Percentiles rank a stretch among this genome's conserved stretches.
phyloP scores from a whole-genome alignment of 2,113 vertebrate genomes.

The Rhinolophus ferrumequinum region DNA sequence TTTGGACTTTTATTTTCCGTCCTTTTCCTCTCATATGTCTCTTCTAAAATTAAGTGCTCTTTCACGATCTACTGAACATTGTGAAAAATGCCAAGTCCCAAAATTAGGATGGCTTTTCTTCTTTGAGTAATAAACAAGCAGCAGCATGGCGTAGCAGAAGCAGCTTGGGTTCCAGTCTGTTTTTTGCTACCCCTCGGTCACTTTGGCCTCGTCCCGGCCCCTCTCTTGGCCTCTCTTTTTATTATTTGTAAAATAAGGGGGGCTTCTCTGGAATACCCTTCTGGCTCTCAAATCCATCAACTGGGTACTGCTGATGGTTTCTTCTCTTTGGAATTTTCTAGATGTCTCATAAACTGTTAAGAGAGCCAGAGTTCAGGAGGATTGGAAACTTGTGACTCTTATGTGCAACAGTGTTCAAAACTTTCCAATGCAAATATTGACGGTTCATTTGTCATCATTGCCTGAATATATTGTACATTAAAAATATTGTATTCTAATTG shows the following conservation, averaged over 20 bases:
- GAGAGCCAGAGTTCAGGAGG: background rate
- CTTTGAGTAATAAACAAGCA: background rate
- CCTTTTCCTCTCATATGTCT: background rate
- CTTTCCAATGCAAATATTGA: background rate
- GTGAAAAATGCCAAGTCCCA: constrained; percentile 14
- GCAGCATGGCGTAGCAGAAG: background rate
- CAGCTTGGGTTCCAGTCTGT: background rate
- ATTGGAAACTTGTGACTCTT: background rate
- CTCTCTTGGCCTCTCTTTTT: background rate
- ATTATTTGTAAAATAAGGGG: background rate
- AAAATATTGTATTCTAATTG: constrained; percentile 52
- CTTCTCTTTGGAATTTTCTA: background rate
- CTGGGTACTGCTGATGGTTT: background rate
- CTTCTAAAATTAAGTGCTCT: constrained; percentile 30
- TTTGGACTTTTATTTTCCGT: background rate
- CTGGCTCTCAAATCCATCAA: background rate
- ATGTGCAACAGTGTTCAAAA: constrained; percentile 6
- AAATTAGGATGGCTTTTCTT: background rate
- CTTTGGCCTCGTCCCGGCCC: background rate
- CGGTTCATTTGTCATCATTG: constrained; percentile 66
- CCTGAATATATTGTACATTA: constrained; percentile 59
- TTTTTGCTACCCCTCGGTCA: background rate
- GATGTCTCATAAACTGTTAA: constrained; percentile 36
- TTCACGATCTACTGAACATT: background rate
- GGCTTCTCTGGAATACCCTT: background rate